Evolutionary conservation across 1,140 invertebrate genomes (phyloP).

Genomic region (Drosophila takahashii): DNA sequence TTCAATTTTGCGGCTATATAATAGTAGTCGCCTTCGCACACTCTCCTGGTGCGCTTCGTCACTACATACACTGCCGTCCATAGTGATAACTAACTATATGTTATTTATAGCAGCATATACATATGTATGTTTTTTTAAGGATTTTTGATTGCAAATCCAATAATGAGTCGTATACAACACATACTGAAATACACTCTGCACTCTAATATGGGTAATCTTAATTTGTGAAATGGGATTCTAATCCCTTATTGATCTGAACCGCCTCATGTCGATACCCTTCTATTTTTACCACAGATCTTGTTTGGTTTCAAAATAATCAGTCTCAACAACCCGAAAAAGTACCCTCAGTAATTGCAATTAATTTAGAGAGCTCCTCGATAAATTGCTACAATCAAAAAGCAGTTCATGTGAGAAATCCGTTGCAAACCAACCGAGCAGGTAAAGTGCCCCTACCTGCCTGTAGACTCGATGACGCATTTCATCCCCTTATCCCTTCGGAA

Average conservation of each 20-base stretch:
- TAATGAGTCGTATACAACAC: neutral
- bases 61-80: too few species aligned
- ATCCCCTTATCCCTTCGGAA: constrained; percentile 7
- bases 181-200: neutral
- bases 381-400: constrained; percentile 15
- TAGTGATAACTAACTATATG: too few species aligned
- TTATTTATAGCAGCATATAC: neutral
- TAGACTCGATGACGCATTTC: constrained; percentile 17
- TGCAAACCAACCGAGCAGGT: constrained; percentile 11
- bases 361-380: constrained; percentile 26
- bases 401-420: constrained; percentile 16
- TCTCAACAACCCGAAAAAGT: constrained; percentile 9
- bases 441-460: constrained; percentile 23
- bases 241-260: constrained; percentile 16
- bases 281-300: constrained; percentile 24
- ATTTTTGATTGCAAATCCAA: neutral
- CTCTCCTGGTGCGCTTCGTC: too few species aligned
- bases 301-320: constrained; percentile 34
- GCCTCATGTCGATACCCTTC: constrained; percentile 9
- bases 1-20: too few species aligned
- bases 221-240: constrained; percentile 18
- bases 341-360: constrained; percentile 42
- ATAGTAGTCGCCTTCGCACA: too few species aligned
- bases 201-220: neutral
- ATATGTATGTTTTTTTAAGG: neutral